These are phyloP conservation scores for Eledone cirrhosa DNA, from an alignment of 2,888 invertebrate species.

Conservation along the genomic window DNA sequence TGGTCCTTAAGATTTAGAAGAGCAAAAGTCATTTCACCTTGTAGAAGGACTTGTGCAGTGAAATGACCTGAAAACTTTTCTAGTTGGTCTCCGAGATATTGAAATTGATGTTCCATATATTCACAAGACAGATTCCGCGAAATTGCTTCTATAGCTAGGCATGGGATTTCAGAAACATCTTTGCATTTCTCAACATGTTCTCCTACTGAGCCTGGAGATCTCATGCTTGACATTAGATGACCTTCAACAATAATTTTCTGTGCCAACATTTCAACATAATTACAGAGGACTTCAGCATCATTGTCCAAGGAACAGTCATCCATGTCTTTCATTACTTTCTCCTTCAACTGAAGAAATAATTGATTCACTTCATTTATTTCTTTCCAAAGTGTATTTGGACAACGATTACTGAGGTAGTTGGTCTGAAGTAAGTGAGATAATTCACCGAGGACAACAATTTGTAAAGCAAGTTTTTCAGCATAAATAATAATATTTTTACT, in stretches of 20 bases:
- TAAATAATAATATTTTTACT: slow-evolving; percentile 37
- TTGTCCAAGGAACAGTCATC: slow-evolving; percentile 37
- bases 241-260: slow-evolving; percentile 70
- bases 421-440: slow-evolving; percentile 54
- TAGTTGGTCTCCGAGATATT: slow-evolving; percentile 19
- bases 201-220: not conserved
- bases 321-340: slow-evolving; percentile 48
- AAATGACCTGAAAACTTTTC: slow-evolving; percentile 36
- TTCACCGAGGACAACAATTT: slow-evolving; percentile 56
- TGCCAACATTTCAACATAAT: slow-evolving; percentile 80
- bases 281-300: slow-evolving; percentile 70
- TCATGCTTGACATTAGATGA: slow-evolving; percentile 43
- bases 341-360: slow-evolving; percentile 39
- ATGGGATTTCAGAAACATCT: not conserved
- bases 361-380: slow-evolving; percentile 53
- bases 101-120: slow-evolving; percentile 25
- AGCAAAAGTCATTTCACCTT: slow-evolving; percentile 61
- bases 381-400: slow-evolving; percentile 46
- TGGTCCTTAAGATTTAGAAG: slow-evolving; percentile 73
- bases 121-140: slow-evolving; percentile 17
- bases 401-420: slow-evolving; percentile 44
- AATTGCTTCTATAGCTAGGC: slow-evolving; percentile 11
- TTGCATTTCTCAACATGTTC: not conserved
- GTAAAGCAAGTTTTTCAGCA: slow-evolving; percentile 57
- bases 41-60: slow-evolving; percentile 45